These are phyloP conservation scores for Diorhabda elongata DNA, from an alignment of 1,140 invertebrate genomes.

Conservation along the genomic window DNA sequence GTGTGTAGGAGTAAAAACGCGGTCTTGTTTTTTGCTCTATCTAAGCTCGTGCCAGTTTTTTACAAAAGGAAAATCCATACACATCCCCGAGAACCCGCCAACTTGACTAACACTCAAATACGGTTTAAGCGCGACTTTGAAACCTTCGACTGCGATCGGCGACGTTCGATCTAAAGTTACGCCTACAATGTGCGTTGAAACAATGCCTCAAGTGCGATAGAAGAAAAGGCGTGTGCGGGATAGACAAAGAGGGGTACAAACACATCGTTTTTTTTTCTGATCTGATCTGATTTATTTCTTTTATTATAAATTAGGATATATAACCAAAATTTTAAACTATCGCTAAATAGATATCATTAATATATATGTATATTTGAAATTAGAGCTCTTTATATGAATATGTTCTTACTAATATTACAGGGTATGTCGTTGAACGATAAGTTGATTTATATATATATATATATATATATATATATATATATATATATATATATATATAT, in stretches of 20 bases:
- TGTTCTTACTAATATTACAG: too few species aligned
- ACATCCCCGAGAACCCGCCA: conserved; percentile 6
- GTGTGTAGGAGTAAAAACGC: conserved; percentile 20
- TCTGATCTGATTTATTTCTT: conserved; percentile 1
- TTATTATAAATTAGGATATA: too few species aligned
- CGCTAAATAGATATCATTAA: neutral
- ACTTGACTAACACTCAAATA: conserved; percentile 22
- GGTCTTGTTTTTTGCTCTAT: conserved; percentile 18
- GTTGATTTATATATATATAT: too few species aligned
- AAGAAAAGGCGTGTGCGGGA: neutral
- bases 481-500: too few species aligned
- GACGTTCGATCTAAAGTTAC: conserved; percentile 11
- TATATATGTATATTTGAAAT: neutral
- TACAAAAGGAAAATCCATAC: conserved; percentile 17
- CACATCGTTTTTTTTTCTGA: conserved; percentile 14
- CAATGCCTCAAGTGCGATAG: conserved; percentile 28
- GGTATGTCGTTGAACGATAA: too few species aligned
- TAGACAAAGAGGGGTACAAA: conserved; percentile 10
- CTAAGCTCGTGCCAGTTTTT: conserved; percentile 22
- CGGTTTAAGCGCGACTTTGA: conserved; percentile 23
- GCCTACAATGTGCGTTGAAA: conserved; percentile 24
- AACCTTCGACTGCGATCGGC: conserved; percentile 20
- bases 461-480: too few species aligned
- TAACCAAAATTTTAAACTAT: too few species aligned
- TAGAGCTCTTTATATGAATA: neutral